A percentile compares a stretch with the other conserved stretches of the same genome.
Evolutionary conservation across 1,140 invertebrate species (phyloP).

Genomic region (Diprion similis): DNA sequence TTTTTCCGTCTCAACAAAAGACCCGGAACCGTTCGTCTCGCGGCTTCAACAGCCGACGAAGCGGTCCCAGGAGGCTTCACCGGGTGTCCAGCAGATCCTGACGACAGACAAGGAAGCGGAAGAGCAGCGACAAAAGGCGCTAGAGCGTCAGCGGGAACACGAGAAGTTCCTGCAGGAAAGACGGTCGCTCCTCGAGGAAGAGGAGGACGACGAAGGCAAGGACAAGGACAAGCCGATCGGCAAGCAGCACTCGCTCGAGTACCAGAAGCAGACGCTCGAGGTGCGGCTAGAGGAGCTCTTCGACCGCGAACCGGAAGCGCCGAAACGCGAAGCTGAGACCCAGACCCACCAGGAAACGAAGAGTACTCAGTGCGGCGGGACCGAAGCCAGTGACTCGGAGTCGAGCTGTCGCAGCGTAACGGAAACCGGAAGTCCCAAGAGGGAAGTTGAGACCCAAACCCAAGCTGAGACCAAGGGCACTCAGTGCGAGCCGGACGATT

Average conservation of each 20-base stretch:
- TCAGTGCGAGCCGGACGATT: constrained; percentile 47
- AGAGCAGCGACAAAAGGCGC: constrained; percentile 17
- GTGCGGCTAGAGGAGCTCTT: constrained; percentile 28
- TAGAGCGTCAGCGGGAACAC: constrained; percentile 12
- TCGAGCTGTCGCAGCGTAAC: constrained; percentile 24
- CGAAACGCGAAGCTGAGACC: constrained; percentile 34
- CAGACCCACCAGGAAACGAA: constrained; percentile 41
- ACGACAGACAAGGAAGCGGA: constrained; percentile 10
- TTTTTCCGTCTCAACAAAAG: background rate
- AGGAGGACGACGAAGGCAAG: constrained; percentile 16
- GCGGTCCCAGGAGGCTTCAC: background rate
- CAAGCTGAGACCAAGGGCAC: constrained; percentile 52
- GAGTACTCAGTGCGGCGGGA: constrained; percentile 40
- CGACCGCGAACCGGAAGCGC: constrained; percentile 29
- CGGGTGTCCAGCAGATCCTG: background rate
- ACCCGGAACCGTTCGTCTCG: background rate
- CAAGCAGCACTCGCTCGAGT: constrained; percentile 44
- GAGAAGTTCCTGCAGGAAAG: constrained; percentile 3
- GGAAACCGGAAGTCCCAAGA: constrained; percentile 36
- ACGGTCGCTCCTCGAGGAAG: constrained; percentile 16
- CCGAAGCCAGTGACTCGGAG: constrained; percentile 20
- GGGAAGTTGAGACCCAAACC: constrained; percentile 51
- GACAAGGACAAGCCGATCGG: constrained; percentile 38
- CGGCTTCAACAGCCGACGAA: background rate
- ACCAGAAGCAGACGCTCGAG: constrained; percentile 46